These are phyloP conservation scores for Eudasyphora cyanicolor DNA, from an alignment of 2,888 invertebrate species.

Conservation along the genomic window DNA sequence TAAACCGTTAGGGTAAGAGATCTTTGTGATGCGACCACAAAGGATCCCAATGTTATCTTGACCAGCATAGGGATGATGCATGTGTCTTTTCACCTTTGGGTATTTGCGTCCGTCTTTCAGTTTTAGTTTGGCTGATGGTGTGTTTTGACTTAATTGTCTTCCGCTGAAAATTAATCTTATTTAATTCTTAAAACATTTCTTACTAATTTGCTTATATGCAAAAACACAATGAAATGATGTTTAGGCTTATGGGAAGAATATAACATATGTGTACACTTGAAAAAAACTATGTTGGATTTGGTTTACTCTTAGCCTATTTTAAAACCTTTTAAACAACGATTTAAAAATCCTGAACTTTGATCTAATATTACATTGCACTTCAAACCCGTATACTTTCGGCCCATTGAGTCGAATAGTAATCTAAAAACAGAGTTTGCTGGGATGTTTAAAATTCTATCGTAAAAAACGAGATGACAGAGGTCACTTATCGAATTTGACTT, in stretches of 20 bases:
- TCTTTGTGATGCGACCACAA: not conserved
- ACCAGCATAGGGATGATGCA: not conserved
- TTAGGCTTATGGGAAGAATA: not conserved
- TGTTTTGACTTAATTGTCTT: constrained; percentile 56
- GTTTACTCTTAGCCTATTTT: too few relatives aligned
- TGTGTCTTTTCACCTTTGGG: not conserved
- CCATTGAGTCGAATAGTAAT: too few relatives aligned
- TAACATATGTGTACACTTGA: constrained; percentile 10
- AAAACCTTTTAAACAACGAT: too few relatives aligned
- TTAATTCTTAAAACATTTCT: constrained; percentile 17
- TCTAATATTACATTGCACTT: too few relatives aligned
- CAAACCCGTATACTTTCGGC: too few relatives aligned
- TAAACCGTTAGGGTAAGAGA: constrained; percentile 48
- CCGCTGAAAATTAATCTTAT: constrained; percentile 47
- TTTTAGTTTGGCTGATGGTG: not conserved
- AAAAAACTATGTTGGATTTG: too few relatives aligned
- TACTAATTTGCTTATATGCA: constrained; percentile 51
- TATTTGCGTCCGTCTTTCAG: not conserved
- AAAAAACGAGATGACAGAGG: too few relatives aligned
- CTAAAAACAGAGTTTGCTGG: too few relatives aligned
- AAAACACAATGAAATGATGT: constrained; percentile 40
- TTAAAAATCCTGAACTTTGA: too few relatives aligned
- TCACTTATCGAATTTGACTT: too few relatives aligned
- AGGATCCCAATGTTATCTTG: constrained; percentile 14
- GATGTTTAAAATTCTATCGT: too few relatives aligned